Conservation (phyloP, 2,113 vertebrate species). For the Plotosus lineatus region DNA sequence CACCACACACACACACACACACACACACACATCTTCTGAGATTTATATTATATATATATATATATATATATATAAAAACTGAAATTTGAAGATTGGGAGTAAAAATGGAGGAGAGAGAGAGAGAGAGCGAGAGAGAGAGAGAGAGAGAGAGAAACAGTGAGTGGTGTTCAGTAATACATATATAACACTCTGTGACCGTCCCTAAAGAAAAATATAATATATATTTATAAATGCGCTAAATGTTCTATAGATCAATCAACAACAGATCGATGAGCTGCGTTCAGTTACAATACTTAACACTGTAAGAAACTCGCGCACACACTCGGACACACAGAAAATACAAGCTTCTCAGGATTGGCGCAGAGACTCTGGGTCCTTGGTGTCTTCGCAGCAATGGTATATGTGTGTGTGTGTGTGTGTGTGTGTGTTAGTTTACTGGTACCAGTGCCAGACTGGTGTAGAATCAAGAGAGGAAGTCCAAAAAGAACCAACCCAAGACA, state of each 20-base stretch:
- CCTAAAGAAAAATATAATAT: constrained; percentile 67
- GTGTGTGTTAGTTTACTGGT: constrained; percentile 43
- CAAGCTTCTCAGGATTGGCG: constrained; percentile 25
- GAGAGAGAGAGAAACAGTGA: constrained; percentile 66
- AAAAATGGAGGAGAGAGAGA: constrained; percentile 44
- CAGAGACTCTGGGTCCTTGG: constrained; percentile 10
- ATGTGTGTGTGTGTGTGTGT: constrained; percentile 12
- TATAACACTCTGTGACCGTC: constrained; percentile 69
- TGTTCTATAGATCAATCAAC: constrained; percentile 70
- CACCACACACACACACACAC: constrained; percentile 32
- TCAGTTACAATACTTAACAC: constrained; percentile 76
- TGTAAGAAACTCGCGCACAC: constrained; percentile 64
- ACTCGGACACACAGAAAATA: constrained; percentile 9
- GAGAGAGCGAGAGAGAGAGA: constrained; percentile 23
- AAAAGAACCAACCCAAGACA: constrained; percentile 1
- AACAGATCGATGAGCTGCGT: constrained; percentile 77
- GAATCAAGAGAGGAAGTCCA: constrained; percentile 20
- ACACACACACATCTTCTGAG: constrained; percentile 57
- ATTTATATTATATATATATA: too few species aligned
- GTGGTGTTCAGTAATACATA: constrained; percentile 73
- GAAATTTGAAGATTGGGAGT: constrained; percentile 41
- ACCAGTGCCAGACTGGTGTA: constrained; percentile 77
- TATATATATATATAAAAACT: constrained; percentile 57
- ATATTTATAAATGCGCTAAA: constrained; percentile 64
- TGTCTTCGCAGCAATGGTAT: constrained; percentile 33